Base-by-base conservation (phyloP, 2,113 vertebrate genomes). In the Lontra canadensis region DNA sequence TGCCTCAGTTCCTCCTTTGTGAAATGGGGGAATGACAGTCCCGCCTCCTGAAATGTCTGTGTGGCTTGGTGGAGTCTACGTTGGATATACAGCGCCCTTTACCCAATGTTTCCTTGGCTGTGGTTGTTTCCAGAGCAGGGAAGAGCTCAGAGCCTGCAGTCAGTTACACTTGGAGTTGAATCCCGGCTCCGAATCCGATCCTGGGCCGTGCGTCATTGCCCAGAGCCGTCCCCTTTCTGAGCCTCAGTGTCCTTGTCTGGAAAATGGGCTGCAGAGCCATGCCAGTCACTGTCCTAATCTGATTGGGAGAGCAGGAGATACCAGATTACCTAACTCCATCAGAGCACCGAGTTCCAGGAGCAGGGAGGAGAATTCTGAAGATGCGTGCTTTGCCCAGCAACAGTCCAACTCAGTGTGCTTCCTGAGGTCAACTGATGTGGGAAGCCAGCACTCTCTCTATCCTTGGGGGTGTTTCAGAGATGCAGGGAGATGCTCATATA, bases 51-150 rank as follows among this genome's bases (percentile, higher is more conserved):
- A 84, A 67, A 20, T 12, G 3, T 55, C 81, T n/a, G 4, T 21
- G 6, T 31, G 36, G 25, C 17, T 29, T n/a, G 1, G 3, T 21
- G 23, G 69, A 31, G 59, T 15, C 1, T 2, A 23, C 6, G 2
- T 34, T n/a, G 1, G 0, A 17, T 1, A 7, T 0, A 3, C 0
- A 1, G 23, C 3, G 31, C 80, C 79, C 14, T 1, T 85, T 1
- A 11, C 83, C 18, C 1, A 52, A 57, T 42, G 29, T 71, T 13
- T n/a, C 76, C 59, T 29, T 13, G 79, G n/a, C 59, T 5, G 6
- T 21, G 3, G 80, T 29, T 42, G 14, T 78, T 86, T 23, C 1
- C 36, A 20, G 67, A 73, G 88, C 65, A 81, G 59, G 7, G 6
- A 6, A 29, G 25, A 36, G 67, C 79, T 31, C 8, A 1, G n/a